Evolutionary conservation across 2,888 invertebrate genomes (phyloP).

Genomic region (Tetranychus piercei): DNA sequence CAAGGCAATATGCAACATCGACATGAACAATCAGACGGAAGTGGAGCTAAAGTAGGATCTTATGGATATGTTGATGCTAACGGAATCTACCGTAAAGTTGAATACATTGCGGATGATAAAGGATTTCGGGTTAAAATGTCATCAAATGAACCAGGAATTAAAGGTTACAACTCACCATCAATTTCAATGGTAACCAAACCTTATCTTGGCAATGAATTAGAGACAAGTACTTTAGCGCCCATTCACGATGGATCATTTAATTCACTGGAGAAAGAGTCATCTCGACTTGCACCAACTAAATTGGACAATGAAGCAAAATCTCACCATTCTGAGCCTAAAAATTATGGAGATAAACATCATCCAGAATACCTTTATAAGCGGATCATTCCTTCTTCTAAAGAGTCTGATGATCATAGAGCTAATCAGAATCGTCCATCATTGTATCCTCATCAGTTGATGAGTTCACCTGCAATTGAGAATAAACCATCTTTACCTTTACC

Average conservation of each 20-base stretch:
- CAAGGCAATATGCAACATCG: slow-evolving; percentile 14
- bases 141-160: slow-evolving; percentile 8
- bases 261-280: background rate
- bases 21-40: slow-evolving; percentile 11
- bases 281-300: background rate
- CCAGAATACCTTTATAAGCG: background rate
- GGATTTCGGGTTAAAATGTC: slow-evolving; percentile 9
- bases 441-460: background rate
- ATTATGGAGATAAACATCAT: background rate
- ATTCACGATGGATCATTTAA: background rate
- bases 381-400: background rate
- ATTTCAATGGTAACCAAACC: slow-evolving; percentile 6
- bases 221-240: background rate
- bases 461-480: background rate
- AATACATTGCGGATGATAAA: slow-evolving; percentile 10
- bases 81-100: slow-evolving; percentile 8
- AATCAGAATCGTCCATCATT: background rate
- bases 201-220: background rate
- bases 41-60: slow-evolving; percentile 10
- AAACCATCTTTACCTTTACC: background rate
- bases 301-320: background rate
- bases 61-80: slow-evolving; percentile 14
- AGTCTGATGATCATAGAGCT: background rate
- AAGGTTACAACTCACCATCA: background rate
- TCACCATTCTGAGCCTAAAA: background rate